Conservation (phyloP, 2,797 vertebrate species). For the Notolabrus celidotus region DNA sequence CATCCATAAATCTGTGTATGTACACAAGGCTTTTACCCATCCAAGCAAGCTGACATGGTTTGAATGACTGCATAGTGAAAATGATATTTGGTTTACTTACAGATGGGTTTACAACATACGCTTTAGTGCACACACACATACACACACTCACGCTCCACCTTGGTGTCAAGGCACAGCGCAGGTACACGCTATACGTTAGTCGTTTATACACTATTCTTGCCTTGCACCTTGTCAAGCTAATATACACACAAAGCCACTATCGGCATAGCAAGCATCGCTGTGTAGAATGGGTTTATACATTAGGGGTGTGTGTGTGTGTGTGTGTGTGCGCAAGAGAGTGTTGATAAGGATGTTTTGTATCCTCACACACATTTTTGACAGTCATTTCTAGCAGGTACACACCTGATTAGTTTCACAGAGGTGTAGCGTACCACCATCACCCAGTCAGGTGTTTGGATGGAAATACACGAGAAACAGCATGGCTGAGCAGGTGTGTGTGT, state of each 20-base stretch:
- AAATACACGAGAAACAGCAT: conserved; percentile 29
- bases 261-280: conserved; percentile 60
- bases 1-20: conserved; percentile 63
- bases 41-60: conserved; percentile 76
- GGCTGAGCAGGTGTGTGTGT: conserved; percentile 33
- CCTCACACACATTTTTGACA: conserved; percentile 5
- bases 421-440: conserved; percentile 20
- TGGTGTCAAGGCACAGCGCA: conserved; percentile 58
- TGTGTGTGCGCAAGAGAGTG: not conserved
- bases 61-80: conserved; percentile 88
- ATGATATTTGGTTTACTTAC: conserved; percentile 89
- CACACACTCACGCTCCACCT: conserved; percentile 29
- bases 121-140: conserved; percentile 19
- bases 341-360: conserved; percentile 20
- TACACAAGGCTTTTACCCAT: conserved; percentile 63
- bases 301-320: conserved; percentile 39
- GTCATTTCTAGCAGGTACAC: conserved; percentile 18
- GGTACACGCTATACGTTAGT: conserved; percentile 33
- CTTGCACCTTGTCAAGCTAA: conserved; percentile 55
- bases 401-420: conserved; percentile 30
- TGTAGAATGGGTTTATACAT: conserved; percentile 63
- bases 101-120: conserved; percentile 70
- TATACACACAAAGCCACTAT: conserved; percentile 73
- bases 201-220: conserved; percentile 31
- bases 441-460: conserved; percentile 33